Evolutionary conservation across 2,113 vertebrate species (phyloP).

Genomic region (Eretmochelys imbricata): DNA sequence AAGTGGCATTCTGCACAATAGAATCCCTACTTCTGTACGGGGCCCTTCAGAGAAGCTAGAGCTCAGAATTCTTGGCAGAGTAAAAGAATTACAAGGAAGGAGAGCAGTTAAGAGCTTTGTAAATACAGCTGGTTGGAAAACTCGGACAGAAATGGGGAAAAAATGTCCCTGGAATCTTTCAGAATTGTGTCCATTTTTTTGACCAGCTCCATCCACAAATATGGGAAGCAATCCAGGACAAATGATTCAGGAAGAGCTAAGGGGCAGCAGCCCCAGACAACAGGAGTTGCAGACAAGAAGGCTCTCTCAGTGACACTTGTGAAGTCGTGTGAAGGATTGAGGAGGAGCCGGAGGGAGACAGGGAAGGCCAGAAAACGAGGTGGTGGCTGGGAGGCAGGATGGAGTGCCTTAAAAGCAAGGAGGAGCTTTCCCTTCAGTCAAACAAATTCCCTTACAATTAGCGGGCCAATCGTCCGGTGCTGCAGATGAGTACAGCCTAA

Average conservation of each 20-base stretch:
- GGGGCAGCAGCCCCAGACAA: not conserved
- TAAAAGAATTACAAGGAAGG: not conserved
- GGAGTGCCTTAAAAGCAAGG: not conserved
- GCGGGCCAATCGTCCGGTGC: not conserved
- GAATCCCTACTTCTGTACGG: not conserved
- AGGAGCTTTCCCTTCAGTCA: not conserved
- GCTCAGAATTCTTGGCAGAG: not conserved
- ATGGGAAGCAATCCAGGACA: not conserved
- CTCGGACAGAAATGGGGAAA: not conserved
- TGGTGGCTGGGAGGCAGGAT: not conserved
- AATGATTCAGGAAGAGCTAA: not conserved
- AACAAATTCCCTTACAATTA: not conserved
- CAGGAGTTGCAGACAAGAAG: not conserved
- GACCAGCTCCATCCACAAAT: not conserved
- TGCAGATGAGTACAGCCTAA: not conserved
- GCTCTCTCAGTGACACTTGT: not conserved
- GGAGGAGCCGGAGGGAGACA: not conserved
- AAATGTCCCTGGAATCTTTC: not conserved
- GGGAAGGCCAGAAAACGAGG: not conserved
- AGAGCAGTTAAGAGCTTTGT: not conserved
- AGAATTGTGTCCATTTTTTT: not conserved
- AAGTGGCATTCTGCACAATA: not conserved
- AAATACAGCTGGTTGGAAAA: not conserved
- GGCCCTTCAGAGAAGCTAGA: not conserved
- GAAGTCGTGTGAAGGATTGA: not conserved